phyloP scores from a whole-genome alignment of 2,888 invertebrate genomes.

The Idaea straminata region DNA sequence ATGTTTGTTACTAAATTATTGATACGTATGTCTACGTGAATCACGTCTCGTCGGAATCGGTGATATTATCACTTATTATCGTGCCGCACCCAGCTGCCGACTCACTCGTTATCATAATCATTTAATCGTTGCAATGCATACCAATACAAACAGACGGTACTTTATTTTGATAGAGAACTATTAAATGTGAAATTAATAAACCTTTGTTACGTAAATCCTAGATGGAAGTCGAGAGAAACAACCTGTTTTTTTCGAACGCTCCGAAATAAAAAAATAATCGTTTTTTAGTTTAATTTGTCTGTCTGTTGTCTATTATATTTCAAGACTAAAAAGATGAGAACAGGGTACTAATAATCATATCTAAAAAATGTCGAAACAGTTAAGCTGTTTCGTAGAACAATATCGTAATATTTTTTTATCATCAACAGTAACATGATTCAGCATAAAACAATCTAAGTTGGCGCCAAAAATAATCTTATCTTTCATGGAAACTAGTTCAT shows the following conservation, averaged over 20 bases:
- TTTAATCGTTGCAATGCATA: background rate
- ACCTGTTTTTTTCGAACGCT: background rate
- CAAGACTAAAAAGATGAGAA: background rate
- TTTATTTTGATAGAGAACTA: too few relatives aligned
- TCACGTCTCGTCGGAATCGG: background rate
- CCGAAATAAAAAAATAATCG: background rate
- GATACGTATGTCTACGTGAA: background rate
- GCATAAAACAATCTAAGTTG: slow-evolving; percentile 33
- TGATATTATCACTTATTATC: background rate
- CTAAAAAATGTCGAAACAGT: background rate
- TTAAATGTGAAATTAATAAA: too few relatives aligned
- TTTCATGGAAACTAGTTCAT: slow-evolving; percentile 58
- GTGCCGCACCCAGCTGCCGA: background rate
- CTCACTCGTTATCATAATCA: background rate
- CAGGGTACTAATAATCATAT: background rate
- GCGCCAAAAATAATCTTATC: slow-evolving; percentile 65
- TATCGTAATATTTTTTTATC: slow-evolving; percentile 6
- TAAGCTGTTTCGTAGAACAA: background rate
- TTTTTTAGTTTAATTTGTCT: background rate
- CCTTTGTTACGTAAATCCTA: too few relatives aligned
- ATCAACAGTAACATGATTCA: slow-evolving; percentile 24
- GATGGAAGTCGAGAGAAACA: too few relatives aligned
- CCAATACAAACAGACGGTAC: background rate
- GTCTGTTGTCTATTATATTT: background rate
- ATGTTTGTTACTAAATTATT: background rate